Evolutionary conservation across 2,888 invertebrate genomes (phyloP).

Genomic region (Stomorhina lunata): DNA sequence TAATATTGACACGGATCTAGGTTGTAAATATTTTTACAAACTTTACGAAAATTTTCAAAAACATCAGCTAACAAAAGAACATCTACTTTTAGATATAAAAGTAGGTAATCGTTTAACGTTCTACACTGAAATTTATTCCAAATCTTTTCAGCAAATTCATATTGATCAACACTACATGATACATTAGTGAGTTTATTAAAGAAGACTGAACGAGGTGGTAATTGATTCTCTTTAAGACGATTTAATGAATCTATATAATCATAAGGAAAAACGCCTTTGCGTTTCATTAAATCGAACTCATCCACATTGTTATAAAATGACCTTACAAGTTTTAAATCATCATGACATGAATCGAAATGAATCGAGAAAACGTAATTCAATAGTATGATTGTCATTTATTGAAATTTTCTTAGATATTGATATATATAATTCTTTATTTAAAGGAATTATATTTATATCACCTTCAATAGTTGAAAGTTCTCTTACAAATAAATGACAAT

Average conservation of each 20-base stretch:
- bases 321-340: slow-evolving; percentile 27
- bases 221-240: background rate
- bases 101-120: too few relatives aligned
- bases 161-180: too few relatives aligned
- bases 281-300: slow-evolving; percentile 11
- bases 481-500: slow-evolving; percentile 42
- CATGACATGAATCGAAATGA: slow-evolving; percentile 40
- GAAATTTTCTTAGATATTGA: slow-evolving; percentile 40
- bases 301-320: background rate
- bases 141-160: too few relatives aligned
- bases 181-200: too few relatives aligned
- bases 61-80: too few relatives aligned
- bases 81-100: too few relatives aligned
- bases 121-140: too few relatives aligned
- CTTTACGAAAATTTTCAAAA: too few relatives aligned
- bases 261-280: slow-evolving; percentile 12
- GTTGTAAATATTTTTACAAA: slow-evolving; percentile 17
- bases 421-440: slow-evolving; percentile 37
- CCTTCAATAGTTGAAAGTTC: slow-evolving; percentile 26
- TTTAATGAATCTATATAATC: slow-evolving; percentile 8
- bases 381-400: background rate
- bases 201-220: slow-evolving; percentile 13
- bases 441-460: slow-evolving; percentile 35
- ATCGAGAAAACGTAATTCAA: slow-evolving; percentile 7
- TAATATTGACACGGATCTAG: slow-evolving; percentile 32